These are phyloP conservation scores for Lonchura striata DNA, from an alignment of 2,113 vertebrate genomes.

Conservation along the genomic window DNA sequence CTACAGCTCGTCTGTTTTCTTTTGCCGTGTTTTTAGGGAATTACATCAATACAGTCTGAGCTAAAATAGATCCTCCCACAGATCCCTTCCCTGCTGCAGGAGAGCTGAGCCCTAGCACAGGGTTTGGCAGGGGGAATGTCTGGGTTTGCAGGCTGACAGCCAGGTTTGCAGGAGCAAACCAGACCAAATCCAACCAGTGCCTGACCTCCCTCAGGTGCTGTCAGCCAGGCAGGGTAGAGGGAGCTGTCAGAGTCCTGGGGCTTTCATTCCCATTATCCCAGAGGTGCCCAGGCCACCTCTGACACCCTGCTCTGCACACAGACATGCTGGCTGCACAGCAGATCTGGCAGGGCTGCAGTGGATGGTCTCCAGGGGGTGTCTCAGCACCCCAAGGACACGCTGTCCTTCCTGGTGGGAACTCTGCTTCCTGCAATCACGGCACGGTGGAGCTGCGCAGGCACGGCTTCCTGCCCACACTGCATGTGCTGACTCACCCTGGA, in stretches of 20 bases:
- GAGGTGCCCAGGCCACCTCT: neutral
- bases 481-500: constrained; percentile 36
- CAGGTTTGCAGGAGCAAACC: neutral
- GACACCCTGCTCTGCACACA: neutral
- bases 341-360: neutral
- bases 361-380: neutral
- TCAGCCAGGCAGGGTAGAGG: neutral
- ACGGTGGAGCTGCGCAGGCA: neutral
- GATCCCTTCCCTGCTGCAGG: neutral
- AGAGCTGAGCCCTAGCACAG: neutral
- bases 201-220: neutral
- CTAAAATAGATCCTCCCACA: neutral
- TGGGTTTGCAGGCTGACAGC: neutral
- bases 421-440: neutral
- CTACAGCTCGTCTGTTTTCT: neutral
- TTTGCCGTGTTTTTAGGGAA: neutral
- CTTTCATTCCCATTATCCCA: neutral
- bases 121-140: neutral
- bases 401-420: neutral
- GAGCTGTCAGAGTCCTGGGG: neutral
- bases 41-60: neutral
- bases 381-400: neutral
- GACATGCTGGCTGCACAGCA: neutral
- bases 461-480: neutral
- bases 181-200: neutral